Base-by-base conservation (phyloP, 2,888 invertebrate species). In the Isoperla grammatica region DNA sequence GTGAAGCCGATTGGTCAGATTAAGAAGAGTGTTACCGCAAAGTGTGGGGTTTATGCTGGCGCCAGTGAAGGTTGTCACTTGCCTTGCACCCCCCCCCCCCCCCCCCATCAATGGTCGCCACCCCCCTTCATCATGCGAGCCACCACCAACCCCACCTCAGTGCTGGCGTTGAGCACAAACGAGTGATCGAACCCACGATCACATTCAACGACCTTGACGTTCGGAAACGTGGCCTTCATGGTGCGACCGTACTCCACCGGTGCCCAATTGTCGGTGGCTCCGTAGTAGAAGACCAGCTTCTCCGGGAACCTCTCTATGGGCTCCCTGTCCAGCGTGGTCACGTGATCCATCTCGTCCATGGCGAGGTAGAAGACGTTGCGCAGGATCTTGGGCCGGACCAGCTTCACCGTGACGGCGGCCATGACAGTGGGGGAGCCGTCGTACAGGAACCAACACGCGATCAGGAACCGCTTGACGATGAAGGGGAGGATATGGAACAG, bases 211-310 rank as follows among this genome's bases (percentile, higher is more conserved):
- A 84, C 82, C 64, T 86, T 79, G 6, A 84, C 74, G 58, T 79
- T 73, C 0, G 87, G 86, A 71, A 85, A 79, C 59, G 75, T 75
- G 17, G 73, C 67, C 63, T 78, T 80, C 60, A 95, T 73, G 63
- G 86, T 82, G 22, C 85, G 75, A 70, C 83, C 90, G 70, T 86
- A 90, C 42, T 76, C 73, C 1, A 82, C 67, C 0, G 95, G 95
- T 55, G 85, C 87, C 96, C 96, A 97, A 6, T 82, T 81, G 74
- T 97, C 96, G 2, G 71, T 79, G 3, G 78, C 75, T 9, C 90
- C 88, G 72, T 93, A 96, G 71, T 90, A 88, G 50, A 95, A 81
- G 71, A 85, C 86, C 1, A 94, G 74, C 67, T 83, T 83, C 12
- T 81, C 72, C n/a, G 78, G 67, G 71, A 86, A 77, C 22, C 75